Evolutionary conservation across 2,888 invertebrate species (phyloP), one percentile per base, ranked within the genome.

Genomic region (Cataglyphis livida): DNA sequence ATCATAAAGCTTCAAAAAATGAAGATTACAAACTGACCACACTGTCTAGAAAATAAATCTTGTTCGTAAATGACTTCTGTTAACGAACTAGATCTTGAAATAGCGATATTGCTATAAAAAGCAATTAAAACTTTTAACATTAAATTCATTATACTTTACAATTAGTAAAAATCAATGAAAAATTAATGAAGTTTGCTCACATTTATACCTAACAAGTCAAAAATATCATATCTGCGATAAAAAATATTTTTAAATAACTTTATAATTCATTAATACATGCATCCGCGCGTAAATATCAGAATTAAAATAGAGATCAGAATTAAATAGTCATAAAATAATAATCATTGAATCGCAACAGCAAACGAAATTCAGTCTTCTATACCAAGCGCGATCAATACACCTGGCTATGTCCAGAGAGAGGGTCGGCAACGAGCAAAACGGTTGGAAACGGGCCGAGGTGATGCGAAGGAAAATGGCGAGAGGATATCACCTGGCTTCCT

Each of bases 381-480:
- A 75, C 35, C n/a, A 15, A 51, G 64, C 62, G 7, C 48, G 81
- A 84, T 84, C 85, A 79, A 85, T 87, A 84, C 81, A 85, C 71
- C 84, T 82, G 81, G 83, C 79, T 84, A 68, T 82, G 74, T 71
- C 59, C 25, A 71, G 51, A 61, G 78, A 57, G 76, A 65, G 12
- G 65, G 83, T 73, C 78, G 79, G 66, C 85, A 85, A 87, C 83
- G 25, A 75, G 48, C 64, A 64, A 74, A 78, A 66, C 64, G 70
- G 51, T 66, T 51, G 25, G 64, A 86, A 87, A 78, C 66, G 64
- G 78, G 54, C 59, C 84, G 84, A 78, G 73, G 81, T 70, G 73
- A 85, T 64, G 44, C 57, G 64, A 76, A 57, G 59, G 83, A 88
- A 89, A 89, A 89, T 87, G 85, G 84, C 88, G 88, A 86, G 82